Evolutionary conservation across 2,797 vertebrate genomes (phyloP).

Genomic region (Pampus argenteus): DNA sequence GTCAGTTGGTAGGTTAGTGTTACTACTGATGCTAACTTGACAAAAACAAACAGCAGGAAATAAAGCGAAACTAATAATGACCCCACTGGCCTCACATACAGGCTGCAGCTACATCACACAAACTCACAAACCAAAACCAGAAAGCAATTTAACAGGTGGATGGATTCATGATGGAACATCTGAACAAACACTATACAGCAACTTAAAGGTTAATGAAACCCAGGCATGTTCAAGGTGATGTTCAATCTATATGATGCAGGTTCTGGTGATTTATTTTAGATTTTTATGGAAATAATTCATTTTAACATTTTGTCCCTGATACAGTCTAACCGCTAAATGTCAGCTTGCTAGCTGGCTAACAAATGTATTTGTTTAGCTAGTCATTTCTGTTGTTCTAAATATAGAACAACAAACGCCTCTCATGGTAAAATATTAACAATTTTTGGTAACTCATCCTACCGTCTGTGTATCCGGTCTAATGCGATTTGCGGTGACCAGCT

Average conservation of each 20-base stretch:
- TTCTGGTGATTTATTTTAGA: no score
- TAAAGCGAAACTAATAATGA: conserved; percentile 10
- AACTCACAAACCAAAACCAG: neutral
- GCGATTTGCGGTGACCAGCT: no score
- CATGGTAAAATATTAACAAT: no score
- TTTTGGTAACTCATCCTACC: no score
- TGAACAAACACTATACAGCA: no score
- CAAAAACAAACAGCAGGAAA: conserved; percentile 47
- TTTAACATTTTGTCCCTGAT: neutral
- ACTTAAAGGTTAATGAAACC: neutral
- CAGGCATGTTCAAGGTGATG: no score
- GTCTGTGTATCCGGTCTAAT: no score
- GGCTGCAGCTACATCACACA: neutral
- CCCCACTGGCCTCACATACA: neutral
- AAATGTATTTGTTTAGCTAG: neutral
- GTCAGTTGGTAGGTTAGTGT: conserved; percentile 28
- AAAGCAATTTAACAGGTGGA: neutral
- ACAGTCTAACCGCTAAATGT: no score
- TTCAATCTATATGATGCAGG: no score
- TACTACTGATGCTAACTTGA: conserved; percentile 10
- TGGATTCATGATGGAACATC: neutral
- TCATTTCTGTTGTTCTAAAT: no score
- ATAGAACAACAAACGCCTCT: no score
- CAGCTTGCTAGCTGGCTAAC: neutral
- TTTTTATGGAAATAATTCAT: neutral